Percentiles rank a stretch among this genome's conserved stretches.
Conservation (phyloP, 1,140 invertebrate genomes). For the Maniola jurtina region DNA sequence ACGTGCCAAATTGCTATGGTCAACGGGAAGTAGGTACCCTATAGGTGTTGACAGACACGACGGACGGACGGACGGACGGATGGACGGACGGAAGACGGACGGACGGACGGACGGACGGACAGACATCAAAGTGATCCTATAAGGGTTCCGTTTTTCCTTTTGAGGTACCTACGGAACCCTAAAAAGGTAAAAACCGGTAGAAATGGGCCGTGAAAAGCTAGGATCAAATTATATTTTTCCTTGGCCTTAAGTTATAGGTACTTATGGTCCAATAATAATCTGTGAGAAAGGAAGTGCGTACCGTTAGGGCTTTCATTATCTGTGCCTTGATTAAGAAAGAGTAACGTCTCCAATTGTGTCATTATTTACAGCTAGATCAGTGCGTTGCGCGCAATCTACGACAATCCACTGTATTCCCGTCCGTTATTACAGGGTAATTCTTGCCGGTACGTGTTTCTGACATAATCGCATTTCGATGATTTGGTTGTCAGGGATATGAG, state of each 20-base stretch:
- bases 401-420: constrained; percentile 57
- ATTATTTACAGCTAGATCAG: constrained; percentile 72
- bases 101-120: too few species aligned
- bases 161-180: too few species aligned
- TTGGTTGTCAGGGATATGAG: too few species aligned
- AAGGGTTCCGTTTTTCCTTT: too few species aligned
- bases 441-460: constrained; percentile 59
- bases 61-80: too few species aligned
- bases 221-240: not conserved
- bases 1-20: too few species aligned
- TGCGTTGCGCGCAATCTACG: constrained; percentile 68
- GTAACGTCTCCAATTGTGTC: constrained; percentile 55
- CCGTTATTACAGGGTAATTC: constrained; percentile 72
- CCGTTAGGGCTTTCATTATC: constrained; percentile 29
- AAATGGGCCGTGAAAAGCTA: too few species aligned
- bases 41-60: too few species aligned
- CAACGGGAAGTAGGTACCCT: too few species aligned
- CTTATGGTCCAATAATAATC: not conserved
- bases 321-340: constrained; percentile 39
- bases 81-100: too few species aligned
- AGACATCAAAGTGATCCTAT: too few species aligned
- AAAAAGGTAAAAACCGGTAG: too few species aligned
- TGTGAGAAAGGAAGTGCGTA: constrained; percentile 32
- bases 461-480: constrained; percentile 50
- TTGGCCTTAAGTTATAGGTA: not conserved